Evolutionary conservation across 53 echinoderm and acorn worm genomes (phyloP), one percentile per base, ranked within the genome.

Genomic region (Luidia sarsii): DNA sequence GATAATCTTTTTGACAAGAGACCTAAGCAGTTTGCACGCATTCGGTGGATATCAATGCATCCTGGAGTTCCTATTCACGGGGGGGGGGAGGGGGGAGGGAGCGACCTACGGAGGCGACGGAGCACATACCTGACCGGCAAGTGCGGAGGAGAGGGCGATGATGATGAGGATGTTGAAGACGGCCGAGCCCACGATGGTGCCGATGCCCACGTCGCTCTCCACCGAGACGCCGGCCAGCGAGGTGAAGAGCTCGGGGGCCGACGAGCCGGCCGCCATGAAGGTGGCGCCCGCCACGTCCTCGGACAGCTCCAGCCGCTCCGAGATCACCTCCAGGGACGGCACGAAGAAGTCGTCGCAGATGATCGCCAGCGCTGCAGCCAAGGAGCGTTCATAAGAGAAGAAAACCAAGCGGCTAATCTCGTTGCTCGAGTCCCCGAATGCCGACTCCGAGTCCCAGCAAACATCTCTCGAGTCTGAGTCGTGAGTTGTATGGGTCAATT

Each of bases 291-390:
- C 99, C 3, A 99, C 99, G 81, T 99, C 99, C 45, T 99, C 99
- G 32, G 99, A 99, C n/a, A 99, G 87, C 25, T 89, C 85, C 51
- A 99, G 87, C 53, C 88, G 79, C 87, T 99, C 99, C 19, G 99
- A 99, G 85, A 99, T 99, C 69, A 77, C 91, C 67, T 99, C 99
- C 85, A 99, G 64, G 9, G 99, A 99, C 35, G 99, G 94, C 41
- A 99, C 99, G 57, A 99, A 99, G 99, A 99, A 99, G 36, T 99
- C 99, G 68, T 99, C 99, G 67, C 99, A 99, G 41, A 99, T 91
- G 49, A 99, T 91, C 60, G 99, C 99, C 15, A 99, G 54, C 7
- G 94, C 99, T 99, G 80, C 0, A 66, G 65, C 35, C 13, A 13
- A 63, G 6, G n/a, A n/a, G n/a, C n/a, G n/a, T n/a, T n/a, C n/a